Evolutionary conservation across 2,113 vertebrate genomes (phyloP).

Genomic region (human): GRCh38 chr16:27631001-27631500

Average conservation of each 20-base stretch:
- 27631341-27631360: too few species aligned
- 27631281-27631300: too few species aligned
- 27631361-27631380: too few species aligned
- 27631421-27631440: too few species aligned
- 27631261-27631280: too few species aligned
- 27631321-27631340: too few species aligned
- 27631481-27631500: too few species aligned
- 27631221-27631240: not conserved
- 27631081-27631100: conserved; percentile 75
- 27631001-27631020: not conserved
- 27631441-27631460: too few species aligned
- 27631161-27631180: conserved; percentile 84
- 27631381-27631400: too few species aligned
- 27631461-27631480: too few species aligned
- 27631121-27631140: conserved; percentile 89
- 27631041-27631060: conserved; percentile 40
- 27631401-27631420: too few species aligned
- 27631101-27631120: conserved; percentile 77
- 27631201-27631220: not conserved
- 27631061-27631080: conserved; percentile 60
- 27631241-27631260: not conserved
- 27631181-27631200: not conserved
- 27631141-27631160: conserved; percentile 93
- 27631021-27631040: not conserved
- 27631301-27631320: too few species aligned